phyloP scores from a whole-genome alignment of 2,888 invertebrate species.

The Drosophila infuscata region DNA sequence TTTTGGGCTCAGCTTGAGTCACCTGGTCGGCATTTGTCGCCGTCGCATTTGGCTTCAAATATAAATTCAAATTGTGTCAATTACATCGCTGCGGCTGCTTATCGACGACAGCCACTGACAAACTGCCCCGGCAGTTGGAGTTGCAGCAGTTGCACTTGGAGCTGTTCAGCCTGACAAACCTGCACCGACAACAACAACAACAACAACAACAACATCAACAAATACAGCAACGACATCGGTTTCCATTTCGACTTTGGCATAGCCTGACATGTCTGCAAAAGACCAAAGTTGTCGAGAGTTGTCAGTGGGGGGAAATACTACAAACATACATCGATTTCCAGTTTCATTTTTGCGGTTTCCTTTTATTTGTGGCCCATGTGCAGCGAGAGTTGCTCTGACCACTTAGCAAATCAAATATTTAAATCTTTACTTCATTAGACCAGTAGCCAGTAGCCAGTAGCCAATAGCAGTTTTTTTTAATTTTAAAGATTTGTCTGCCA shows the following conservation, averaged over 20 bases:
- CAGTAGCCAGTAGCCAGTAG: neutral
- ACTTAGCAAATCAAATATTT: constrained; percentile 11
- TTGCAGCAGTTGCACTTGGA: constrained; percentile 55
- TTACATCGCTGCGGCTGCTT: constrained; percentile 73
- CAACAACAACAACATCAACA: constrained; percentile 18
- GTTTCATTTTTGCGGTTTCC: constrained; percentile 44
- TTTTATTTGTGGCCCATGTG: constrained; percentile 12
- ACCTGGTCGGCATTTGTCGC: constrained; percentile 54
- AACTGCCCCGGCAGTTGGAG: constrained; percentile 49
- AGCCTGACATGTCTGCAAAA: constrained; percentile 72
- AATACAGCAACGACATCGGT: constrained; percentile 36
- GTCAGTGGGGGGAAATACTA: constrained; percentile 56
- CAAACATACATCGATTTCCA: constrained; percentile 34
- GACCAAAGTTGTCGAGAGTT: constrained; percentile 63
- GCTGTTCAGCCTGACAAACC: constrained; percentile 66
- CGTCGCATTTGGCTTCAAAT: constrained; percentile 39
- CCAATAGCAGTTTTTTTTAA: neutral
- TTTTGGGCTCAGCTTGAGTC: constrained; percentile 64
- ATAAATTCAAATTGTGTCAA: constrained; percentile 81
- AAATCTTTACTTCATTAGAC: constrained; percentile 2
- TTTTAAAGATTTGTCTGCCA: neutral
- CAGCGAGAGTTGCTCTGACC: constrained; percentile 35
- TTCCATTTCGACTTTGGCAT: constrained; percentile 56
- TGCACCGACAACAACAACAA: constrained; percentile 38
- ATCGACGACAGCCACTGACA: constrained; percentile 73